Evolutionary conservation across 2,797 vertebrate genomes (phyloP).

Genomic region (Aselliscus stoliczkanus): DNA sequence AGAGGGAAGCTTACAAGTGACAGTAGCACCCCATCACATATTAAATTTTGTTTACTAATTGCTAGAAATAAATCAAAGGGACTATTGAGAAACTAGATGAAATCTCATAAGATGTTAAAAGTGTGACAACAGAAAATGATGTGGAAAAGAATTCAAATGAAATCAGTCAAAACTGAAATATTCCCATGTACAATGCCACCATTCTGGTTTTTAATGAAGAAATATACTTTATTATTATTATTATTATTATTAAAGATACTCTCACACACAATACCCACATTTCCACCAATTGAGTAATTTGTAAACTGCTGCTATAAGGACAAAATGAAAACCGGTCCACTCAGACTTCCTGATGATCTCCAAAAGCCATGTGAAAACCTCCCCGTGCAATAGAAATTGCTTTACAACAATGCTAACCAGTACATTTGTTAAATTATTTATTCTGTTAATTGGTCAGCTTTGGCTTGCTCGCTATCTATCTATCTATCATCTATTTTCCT

Average conservation of each 20-base stretch:
- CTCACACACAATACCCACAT: background rate
- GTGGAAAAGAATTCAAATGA: background rate
- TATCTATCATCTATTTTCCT: background rate
- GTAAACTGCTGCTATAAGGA: background rate
- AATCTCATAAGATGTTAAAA: background rate
- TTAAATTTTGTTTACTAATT: background rate
- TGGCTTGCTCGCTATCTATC: background rate
- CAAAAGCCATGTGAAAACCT: background rate
- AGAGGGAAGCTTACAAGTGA: background rate
- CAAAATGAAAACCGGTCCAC: background rate
- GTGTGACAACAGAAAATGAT: background rate
- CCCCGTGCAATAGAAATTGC: background rate
- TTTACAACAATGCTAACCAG: background rate
- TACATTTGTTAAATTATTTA: background rate
- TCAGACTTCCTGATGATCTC: background rate
- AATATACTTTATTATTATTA: no score
- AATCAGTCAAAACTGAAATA: background rate
- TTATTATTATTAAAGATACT: background rate
- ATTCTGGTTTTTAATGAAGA: background rate
- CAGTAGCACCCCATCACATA: background rate
- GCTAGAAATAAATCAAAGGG: background rate
- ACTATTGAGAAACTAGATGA: background rate
- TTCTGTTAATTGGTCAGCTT: constrained; percentile 5
- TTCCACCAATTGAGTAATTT: constrained; percentile 11
- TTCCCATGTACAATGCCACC: background rate